A percentile compares a stretch with the other conserved stretches of the same genome.
Conservation (phyloP, 2,113 vertebrate genomes). For the Spilogale gracilis region DNA sequence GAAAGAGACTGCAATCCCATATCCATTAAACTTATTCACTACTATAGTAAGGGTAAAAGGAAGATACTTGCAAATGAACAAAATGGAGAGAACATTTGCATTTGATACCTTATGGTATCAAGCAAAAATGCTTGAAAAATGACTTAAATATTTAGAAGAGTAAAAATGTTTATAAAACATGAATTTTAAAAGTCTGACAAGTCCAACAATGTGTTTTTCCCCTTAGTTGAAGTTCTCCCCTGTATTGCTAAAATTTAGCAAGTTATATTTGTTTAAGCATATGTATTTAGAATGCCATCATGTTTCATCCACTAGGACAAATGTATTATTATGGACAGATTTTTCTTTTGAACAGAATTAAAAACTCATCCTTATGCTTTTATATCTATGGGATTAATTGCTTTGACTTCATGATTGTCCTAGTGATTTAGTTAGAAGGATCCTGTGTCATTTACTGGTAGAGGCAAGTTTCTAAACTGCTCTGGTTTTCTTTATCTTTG, state of each 20-base stretch:
- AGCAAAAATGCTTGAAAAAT: background rate
- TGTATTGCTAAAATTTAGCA: background rate
- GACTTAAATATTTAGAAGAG: background rate
- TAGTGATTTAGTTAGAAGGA: background rate
- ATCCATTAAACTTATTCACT: background rate
- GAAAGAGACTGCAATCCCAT: background rate
- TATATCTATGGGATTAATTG: constrained; percentile 28
- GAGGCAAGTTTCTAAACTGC: background rate
- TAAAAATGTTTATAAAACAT: constrained; percentile 7
- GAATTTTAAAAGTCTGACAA: background rate
- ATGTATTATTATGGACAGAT: background rate
- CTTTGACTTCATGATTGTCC: constrained; percentile 14
- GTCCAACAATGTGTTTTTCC: background rate
- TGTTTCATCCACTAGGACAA: background rate
- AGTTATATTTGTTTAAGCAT: background rate
- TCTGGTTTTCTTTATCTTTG: constrained; percentile 7
- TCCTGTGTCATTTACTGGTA: background rate
- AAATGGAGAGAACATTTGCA: background rate
- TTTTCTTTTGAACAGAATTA: constrained; percentile 24
- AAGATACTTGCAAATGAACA: background rate
- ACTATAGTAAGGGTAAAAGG: background rate
- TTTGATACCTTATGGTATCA: background rate
- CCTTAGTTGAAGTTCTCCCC: background rate
- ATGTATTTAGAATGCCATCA: background rate
- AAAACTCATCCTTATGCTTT: background rate